These are phyloP conservation scores for Lutjanus argentimaculatus DNA, from an alignment of 2,797 vertebrate species.

Conservation along the genomic window DNA sequence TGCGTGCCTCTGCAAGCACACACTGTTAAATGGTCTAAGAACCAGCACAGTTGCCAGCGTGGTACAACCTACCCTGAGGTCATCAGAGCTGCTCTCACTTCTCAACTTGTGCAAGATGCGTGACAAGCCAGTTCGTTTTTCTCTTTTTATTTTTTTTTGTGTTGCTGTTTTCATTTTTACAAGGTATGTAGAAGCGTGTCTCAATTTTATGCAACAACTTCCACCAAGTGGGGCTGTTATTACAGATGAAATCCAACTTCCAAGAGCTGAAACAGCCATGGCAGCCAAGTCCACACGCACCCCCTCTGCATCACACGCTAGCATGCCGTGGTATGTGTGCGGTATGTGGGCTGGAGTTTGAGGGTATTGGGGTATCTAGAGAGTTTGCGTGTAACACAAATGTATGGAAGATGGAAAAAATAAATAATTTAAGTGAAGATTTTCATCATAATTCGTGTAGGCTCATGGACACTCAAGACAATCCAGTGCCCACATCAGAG, in stretches of 20 bases:
- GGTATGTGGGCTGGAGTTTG: slow-evolving; percentile 48
- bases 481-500: neutral
- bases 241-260: slow-evolving; percentile 76
- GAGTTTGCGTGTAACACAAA: slow-evolving; percentile 31
- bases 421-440: slow-evolving; percentile 3
- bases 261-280: slow-evolving; percentile 67
- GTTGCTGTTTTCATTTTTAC: slow-evolving; percentile 81
- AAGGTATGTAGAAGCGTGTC: slow-evolving; percentile 82
- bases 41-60: slow-evolving; percentile 52
- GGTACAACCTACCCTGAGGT: slow-evolving; percentile 54
- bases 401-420: slow-evolving; percentile 10
- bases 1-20: slow-evolving; percentile 24
- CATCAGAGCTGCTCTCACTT: slow-evolving; percentile 65
- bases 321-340: slow-evolving; percentile 58
- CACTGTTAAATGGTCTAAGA: slow-evolving; percentile 33
- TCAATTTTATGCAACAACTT: slow-evolving; percentile 83
- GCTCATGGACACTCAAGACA: neutral
- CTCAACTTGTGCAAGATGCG: slow-evolving; percentile 78
- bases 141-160: slow-evolving; percentile 43
- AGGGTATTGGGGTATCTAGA: slow-evolving; percentile 31
- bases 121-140: slow-evolving; percentile 82
- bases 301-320: slow-evolving; percentile 78
- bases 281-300: slow-evolving; percentile 68
- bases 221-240: slow-evolving; percentile 76
- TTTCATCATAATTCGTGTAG: slow-evolving; percentile 5